A percentile compares a stretch with the other conserved stretches of the same genome.
Conservation (phyloP, 2,797 vertebrate species). For the Helarctos malayanus region DNA sequence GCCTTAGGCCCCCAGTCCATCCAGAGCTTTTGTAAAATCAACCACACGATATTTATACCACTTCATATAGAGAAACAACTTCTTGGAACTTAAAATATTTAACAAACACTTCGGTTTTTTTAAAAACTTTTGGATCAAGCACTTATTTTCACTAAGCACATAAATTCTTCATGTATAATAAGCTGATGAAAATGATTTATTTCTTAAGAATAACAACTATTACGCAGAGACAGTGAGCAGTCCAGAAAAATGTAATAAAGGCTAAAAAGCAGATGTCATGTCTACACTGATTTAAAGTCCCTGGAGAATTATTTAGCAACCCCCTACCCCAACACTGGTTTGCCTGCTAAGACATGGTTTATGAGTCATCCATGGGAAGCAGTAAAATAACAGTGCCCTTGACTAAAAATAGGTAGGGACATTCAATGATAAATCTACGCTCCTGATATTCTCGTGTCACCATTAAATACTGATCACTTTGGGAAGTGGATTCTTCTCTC, state of each 20-base stretch:
- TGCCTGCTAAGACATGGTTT: constrained; percentile 43
- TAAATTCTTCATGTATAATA: constrained; percentile 44
- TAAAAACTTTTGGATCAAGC: not conserved
- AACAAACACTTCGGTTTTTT: not conserved
- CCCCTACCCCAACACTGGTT: not conserved
- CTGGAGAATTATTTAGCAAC: constrained; percentile 50
- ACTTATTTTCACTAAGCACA: constrained; percentile 48
- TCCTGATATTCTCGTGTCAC: constrained; percentile 67
- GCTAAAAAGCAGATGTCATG: constrained; percentile 8
- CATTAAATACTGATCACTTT: constrained; percentile 57
- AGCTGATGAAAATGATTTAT: not conserved
- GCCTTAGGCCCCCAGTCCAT: not conserved
- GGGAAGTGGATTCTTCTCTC: constrained; percentile 32
- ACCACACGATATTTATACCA: not conserved
- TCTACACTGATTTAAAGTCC: constrained; percentile 48
- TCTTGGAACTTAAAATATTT: constrained; percentile 38
- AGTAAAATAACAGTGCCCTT: constrained; percentile 69
- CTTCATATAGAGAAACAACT: not conserved
- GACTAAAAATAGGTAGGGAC: constrained; percentile 77
- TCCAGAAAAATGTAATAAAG: constrained; percentile 17
- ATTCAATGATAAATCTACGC: constrained; percentile 76
- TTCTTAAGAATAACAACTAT: constrained; percentile 31
- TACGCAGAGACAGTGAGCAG: not conserved
- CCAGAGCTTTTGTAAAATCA: not conserved
- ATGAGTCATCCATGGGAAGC: constrained; percentile 71